Evolutionary conservation across 2,113 vertebrate species (phyloP).

Genomic region (Pionites leucogaster): DNA sequence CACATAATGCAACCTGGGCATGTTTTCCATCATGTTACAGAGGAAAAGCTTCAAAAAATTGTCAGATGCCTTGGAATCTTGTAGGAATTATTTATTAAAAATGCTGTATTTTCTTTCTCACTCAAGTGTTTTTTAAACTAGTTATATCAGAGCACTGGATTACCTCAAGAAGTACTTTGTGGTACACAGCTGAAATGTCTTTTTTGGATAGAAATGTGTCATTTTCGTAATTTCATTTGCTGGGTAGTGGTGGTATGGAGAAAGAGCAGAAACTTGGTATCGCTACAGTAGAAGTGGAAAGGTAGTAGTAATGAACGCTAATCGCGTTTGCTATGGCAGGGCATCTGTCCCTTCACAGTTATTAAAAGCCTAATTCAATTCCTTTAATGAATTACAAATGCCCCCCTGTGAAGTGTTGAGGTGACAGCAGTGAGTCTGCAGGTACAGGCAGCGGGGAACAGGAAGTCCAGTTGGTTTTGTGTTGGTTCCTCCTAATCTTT

Average conservation of each 20-base stretch:
- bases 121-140: not conserved
- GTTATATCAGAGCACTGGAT: not conserved
- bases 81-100: not conserved
- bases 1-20: not conserved
- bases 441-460: not conserved
- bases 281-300: not conserved
- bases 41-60: not conserved
- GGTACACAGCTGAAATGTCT: not conserved
- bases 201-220: not conserved
- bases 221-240: not conserved
- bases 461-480: not conserved
- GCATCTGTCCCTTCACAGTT: not conserved
- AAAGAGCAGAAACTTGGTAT: not conserved
- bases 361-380: not conserved
- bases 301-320: not conserved
- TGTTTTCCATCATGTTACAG: not conserved
- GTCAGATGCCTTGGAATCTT: not conserved
- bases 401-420: not conserved
- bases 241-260: rapidly evolving
- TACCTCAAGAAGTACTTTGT: not conserved
- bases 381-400: not conserved
- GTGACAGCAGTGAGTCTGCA: not conserved
- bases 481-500: not conserved
- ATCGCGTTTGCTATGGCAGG: not conserved
- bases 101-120: not conserved